These are phyloP conservation scores for Limanda limanda DNA, from an alignment of 2,113 vertebrate species.

Conservation along the genomic window DNA sequence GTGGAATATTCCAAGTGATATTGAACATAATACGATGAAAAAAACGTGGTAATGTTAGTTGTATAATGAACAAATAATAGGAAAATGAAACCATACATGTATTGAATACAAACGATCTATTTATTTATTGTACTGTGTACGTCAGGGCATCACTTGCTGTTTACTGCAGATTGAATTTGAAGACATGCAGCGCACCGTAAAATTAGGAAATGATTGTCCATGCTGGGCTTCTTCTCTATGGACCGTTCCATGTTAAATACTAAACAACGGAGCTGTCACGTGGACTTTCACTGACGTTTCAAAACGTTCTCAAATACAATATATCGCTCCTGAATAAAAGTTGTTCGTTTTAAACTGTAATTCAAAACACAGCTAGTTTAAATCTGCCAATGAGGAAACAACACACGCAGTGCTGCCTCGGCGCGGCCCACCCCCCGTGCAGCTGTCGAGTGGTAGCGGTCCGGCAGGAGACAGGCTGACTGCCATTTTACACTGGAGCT, in stretches of 20 bases:
- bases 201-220: not conserved
- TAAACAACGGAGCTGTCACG: not conserved
- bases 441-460: constrained; percentile 31
- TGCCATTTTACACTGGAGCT: constrained; percentile 58
- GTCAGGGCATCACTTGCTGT: too few species aligned
- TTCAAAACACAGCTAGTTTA: not conserved
- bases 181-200: not conserved
- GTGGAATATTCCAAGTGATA: too few species aligned
- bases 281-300: not conserved
- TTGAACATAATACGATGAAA: too few species aligned
- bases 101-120: not conserved
- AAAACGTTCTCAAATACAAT: not conserved
- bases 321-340: rapidly evolving
- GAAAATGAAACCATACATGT: not conserved
- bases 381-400: rapidly evolving
- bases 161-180: too few species aligned
- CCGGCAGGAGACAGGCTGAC: constrained; percentile 24
- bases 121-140: not conserved
- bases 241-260: constrained; percentile 47
- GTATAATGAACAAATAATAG: not conserved
- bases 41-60: too few species aligned
- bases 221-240: not conserved
- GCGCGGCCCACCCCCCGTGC: not conserved
- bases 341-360: not conserved
- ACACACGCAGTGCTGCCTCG: too few species aligned